A percentile compares a stretch with the other conserved stretches of the same genome.
phyloP scores from a whole-genome alignment of 2,797 vertebrate genomes.

The Spinus pinus region DNA sequence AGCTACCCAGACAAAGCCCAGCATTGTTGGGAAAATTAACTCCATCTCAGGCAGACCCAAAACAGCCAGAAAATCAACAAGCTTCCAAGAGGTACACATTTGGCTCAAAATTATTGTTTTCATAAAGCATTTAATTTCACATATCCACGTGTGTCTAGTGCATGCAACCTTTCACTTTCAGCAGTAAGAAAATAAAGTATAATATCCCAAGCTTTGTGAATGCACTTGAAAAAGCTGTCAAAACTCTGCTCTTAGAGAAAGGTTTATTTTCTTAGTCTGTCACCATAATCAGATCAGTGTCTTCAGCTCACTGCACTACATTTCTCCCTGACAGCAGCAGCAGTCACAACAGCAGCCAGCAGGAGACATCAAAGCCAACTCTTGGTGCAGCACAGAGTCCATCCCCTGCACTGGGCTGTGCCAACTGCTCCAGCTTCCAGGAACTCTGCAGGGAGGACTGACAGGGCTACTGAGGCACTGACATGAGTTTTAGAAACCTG shows the following conservation, averaged over 20 bases:
- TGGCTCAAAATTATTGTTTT: not conserved
- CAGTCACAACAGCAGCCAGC: not conserved
- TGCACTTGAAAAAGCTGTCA: not conserved
- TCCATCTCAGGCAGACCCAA: not conserved
- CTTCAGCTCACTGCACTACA: not conserved
- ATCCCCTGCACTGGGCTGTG: not conserved
- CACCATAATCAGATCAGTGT: not conserved
- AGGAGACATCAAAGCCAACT: not conserved
- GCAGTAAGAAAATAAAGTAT: not conserved
- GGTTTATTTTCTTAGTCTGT: conserved; percentile 14
- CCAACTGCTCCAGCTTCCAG: not conserved
- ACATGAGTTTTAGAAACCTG: not conserved
- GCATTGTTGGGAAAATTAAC: not conserved
- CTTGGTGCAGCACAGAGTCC: not conserved
- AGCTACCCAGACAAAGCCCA: not conserved
- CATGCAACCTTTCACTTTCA: not conserved
- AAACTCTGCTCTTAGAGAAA: not conserved
- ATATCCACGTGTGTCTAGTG: not conserved
- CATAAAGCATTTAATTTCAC: not conserved
- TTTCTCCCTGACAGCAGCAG: not conserved
- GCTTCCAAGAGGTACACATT: not conserved
- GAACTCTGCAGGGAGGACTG: not conserved
- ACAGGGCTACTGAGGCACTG: not conserved
- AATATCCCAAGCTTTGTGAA: not conserved
- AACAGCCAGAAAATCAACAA: not conserved